Base-by-base conservation (phyloP, 2,113 vertebrate genomes). In the Scomber colias region DNA sequence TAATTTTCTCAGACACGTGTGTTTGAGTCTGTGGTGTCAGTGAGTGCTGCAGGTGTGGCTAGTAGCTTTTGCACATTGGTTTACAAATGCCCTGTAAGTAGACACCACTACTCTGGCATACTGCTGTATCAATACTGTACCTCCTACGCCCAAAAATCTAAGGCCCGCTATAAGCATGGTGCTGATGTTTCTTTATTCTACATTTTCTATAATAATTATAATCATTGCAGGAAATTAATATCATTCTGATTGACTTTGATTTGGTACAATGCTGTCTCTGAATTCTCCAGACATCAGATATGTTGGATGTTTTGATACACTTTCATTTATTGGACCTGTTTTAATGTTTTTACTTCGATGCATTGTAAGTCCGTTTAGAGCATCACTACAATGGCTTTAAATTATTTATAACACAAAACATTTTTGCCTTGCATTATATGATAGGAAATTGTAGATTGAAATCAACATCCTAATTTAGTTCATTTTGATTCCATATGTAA, bases 71-170 rank as follows among this genome's bases (percentile, higher is more conserved):
- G 19, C 30, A 51, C 9, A 14, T n/a, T 59, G 6, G 14, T 70
- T 69, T 73, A 50, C 21, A 60, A 75, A 65, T 60, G 8, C 16
- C 17, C 68, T 85, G 55, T 61, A 56, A 71, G 56, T 21, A 74
- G 59, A 70, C 55, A 48, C 35, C 61, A 75, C 48, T 51, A 15
- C 68, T 69, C 67, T 59, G 45, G 10, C 30, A 53, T 27, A 15
- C 61, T 64, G 45, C 51, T 70, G 56, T 35, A 35, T 70, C 40
- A 5, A 50, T 57, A 51, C 60, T 15, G 35, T 63, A 55, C 55
- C 31, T 30, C 49, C 24, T 67, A 50, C 55, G 27, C 51, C 71
- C 48, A 81, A 56, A 45, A 44, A 51, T 16, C 24, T 27, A 50
- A n/a, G 14, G 5, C 44, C 50, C 46, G 17, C 8, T 50, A 21